Percentiles rank a stretch among this genome's conserved stretches.
phyloP scores from a whole-genome alignment of 1,140 invertebrate genomes.

The Drosophila cardini region DNA sequence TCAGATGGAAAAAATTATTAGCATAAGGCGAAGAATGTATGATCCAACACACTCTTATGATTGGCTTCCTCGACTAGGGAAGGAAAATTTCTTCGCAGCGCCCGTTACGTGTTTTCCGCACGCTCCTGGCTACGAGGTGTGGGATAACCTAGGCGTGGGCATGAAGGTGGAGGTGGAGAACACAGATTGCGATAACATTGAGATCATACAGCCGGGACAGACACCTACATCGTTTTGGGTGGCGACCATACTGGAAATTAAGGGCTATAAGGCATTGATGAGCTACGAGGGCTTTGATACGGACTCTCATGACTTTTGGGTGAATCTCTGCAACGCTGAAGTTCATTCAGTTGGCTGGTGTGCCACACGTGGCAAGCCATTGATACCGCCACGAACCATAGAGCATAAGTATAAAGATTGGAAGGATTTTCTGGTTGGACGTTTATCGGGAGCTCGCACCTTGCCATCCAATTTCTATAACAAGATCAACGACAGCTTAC shows the following conservation, averaged over 20 bases:
- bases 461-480: constrained; percentile 95
- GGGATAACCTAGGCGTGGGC: constrained; percentile 96
- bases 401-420: constrained; percentile 97
- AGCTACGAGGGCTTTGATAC: constrained; percentile 97
- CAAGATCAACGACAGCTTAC: constrained; percentile 93
- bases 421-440: constrained; percentile 96
- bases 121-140: constrained; percentile 95
- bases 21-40: constrained; percentile 85
- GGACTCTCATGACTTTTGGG: constrained; percentile 96
- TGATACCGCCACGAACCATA: constrained; percentile 96
- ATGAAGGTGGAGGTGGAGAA: constrained; percentile 99
- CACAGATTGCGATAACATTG: constrained; percentile 91
- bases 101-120: constrained; percentile 96
- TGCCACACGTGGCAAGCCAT: constrained; percentile 95
- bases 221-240: constrained; percentile 96
- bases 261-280: constrained; percentile 96
- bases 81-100: constrained; percentile 92
- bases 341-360: constrained; percentile 99
- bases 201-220: constrained; percentile 87
- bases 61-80: constrained; percentile 92
- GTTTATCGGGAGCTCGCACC: constrained; percentile 96
- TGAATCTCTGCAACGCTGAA: constrained; percentile 95
- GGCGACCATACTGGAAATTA: constrained; percentile 95
- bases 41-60: constrained; percentile 91
- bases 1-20: constrained; percentile 85